These are phyloP conservation scores for Gastracanthus pulcherrimus DNA, from an alignment of 2,888 invertebrate species.

Conservation along the genomic window DNA sequence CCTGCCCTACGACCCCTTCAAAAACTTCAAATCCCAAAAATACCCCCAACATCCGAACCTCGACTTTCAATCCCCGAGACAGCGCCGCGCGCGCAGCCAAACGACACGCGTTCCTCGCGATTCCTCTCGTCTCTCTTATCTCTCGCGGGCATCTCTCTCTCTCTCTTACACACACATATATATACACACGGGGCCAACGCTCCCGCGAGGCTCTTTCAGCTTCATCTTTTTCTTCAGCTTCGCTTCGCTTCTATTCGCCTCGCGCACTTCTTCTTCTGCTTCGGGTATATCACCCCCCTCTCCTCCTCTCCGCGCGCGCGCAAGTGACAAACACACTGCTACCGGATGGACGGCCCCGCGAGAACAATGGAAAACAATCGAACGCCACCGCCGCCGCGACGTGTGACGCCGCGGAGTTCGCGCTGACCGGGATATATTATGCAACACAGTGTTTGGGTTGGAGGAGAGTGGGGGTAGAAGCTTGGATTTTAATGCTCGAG, in stretches of 20 bases:
- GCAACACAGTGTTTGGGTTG: neutral
- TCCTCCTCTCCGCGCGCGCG: too few relatives aligned
- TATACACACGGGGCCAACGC: neutral
- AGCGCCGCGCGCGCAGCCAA: neutral
- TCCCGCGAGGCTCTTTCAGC: too few relatives aligned
- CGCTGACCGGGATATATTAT: neutral
- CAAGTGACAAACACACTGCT: neutral
- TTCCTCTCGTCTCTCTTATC: neutral
- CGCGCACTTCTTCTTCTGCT: too few relatives aligned
- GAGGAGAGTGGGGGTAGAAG: neutral
- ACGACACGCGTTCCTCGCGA: neutral
- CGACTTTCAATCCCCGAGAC: too few relatives aligned
- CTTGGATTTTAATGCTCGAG: neutral
- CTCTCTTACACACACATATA: too few relatives aligned
- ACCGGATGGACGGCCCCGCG: conserved; percentile 12
- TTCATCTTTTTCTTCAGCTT: neutral
- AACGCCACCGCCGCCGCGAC: neutral
- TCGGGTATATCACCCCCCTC: too few relatives aligned
- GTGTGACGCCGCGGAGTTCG: neutral
- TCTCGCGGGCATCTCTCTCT: neutral
- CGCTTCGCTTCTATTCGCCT: neutral
- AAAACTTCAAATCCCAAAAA: too few relatives aligned
- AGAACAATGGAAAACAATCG: conserved; percentile 30
- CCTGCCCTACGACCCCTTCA: too few relatives aligned
- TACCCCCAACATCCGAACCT: too few relatives aligned